Evolutionary conservation across 2,113 vertebrate species (phyloP).

Genomic region (Columba janthina): DNA sequence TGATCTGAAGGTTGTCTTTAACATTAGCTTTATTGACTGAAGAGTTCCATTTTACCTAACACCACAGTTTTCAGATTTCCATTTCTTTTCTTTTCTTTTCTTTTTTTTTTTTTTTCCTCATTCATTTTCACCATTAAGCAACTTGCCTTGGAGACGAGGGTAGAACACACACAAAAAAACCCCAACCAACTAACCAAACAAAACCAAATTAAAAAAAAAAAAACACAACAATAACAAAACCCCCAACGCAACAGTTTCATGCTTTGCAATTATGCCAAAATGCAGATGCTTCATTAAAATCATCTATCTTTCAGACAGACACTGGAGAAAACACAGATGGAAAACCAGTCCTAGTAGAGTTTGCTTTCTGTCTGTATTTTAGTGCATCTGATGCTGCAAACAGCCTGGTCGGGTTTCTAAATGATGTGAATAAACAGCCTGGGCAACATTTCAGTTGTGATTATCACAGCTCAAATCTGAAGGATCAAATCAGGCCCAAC

Average conservation of each 20-base stretch:
- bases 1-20: background rate
- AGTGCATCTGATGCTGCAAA: background rate
- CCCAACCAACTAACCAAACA: too few species aligned
- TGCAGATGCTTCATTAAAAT: background rate
- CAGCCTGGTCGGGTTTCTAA: background rate
- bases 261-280: background rate
- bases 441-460: background rate
- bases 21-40: background rate
- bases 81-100: background rate
- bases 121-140: background rate
- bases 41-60: background rate
- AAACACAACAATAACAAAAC: too few species aligned
- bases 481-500: background rate
- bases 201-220: too few species aligned
- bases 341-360: background rate
- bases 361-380: background rate
- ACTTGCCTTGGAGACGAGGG: background rate
- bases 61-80: background rate
- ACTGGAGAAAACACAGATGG: background rate
- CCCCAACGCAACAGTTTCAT: background rate
- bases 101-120: too few species aligned
- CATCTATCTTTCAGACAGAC: background rate
- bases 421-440: background rate
- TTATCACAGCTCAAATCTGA: background rate
- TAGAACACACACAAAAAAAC: too few species aligned